Base-by-base conservation (phyloP, 2,113 vertebrate species). In the Pollimyrus isidori region DNA sequence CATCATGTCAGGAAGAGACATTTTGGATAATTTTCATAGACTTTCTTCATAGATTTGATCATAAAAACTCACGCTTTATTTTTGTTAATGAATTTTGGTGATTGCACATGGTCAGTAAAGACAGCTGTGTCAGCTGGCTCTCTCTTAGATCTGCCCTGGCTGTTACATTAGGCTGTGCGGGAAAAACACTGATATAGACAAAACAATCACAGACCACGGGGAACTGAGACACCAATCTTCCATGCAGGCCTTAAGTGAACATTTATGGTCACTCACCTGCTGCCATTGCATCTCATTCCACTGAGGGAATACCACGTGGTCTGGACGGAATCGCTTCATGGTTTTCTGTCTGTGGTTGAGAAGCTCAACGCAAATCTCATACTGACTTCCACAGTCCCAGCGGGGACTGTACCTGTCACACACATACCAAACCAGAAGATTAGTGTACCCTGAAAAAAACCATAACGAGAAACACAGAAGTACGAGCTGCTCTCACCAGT, bases 211-310 rank as follows among this genome's bases (percentile, higher is more conserved):
- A 73, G 35, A 73, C 65, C 35, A 35, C 15, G 26, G 9, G 26
- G 26, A 73, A 73, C 9, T 30, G 26, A 73, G 65, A 15, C 73
- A 42, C 35, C 10, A 80, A 42, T 19, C 35, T 39, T 76, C 13
- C 80, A 83, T 4, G 23, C 39, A 83, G 17, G 42, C 7, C 48
- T 42, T 15, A 2, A 1, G 39, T 3, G 10, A 50, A 26, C 76
- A 15, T n/a, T 23, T 39, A 49, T 19, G 23, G 11, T 30, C 17
- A 52, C 86, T 90, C 39, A 95, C 96, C 94, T 90, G 92, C 39
- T 92, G 84, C 96, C 95, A 96, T 17, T 91, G 7, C 88, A 92
- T 82, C 86, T 95, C 91, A 45, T 91, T 95, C 95, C 96, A 95
- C 88, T 96, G 95, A 39, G 92, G 23, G 90, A 96, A 94, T 82